phyloP scores from a whole-genome alignment of 2,113 vertebrate species.

The Psammodynastes pulverulentus region DNA sequence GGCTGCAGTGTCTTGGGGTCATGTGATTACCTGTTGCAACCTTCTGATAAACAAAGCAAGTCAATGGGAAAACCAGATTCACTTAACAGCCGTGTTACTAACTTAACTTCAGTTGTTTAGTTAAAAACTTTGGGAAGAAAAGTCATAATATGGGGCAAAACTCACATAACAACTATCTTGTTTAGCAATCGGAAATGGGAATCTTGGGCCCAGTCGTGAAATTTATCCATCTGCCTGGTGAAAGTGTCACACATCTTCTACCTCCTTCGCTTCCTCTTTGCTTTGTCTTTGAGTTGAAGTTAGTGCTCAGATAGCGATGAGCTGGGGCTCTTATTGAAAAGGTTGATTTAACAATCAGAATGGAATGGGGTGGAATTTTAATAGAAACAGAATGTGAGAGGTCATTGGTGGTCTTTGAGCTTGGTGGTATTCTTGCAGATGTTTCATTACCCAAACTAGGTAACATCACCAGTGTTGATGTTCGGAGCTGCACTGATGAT shows the following conservation, averaged over 20 bases:
- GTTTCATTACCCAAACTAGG: neutral
- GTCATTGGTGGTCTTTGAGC: neutral
- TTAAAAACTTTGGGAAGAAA: neutral
- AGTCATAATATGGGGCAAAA: neutral
- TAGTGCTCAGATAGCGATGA: neutral
- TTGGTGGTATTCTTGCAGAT: neutral
- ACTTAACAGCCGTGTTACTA: neutral
- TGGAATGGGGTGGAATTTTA: neutral
- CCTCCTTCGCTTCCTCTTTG: neutral
- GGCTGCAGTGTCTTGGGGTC: too few relatives aligned
- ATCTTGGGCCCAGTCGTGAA: slow-evolving; percentile 15
- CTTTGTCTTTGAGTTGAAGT: neutral
- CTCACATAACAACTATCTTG: neutral
- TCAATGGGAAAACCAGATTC: neutral
- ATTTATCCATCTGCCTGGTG: slow-evolving; percentile 52
- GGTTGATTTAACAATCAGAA: neutral
- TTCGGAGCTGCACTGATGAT: neutral
- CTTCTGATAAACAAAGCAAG: neutral
- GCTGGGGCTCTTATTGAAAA: neutral
- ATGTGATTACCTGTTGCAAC: neutral
- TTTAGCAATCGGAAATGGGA: neutral
- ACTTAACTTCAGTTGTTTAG: neutral
- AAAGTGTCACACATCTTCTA: slow-evolving; percentile 12
- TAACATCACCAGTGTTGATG: neutral
- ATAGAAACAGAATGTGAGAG: neutral